Conservation (phyloP, 2,113 vertebrate genomes). For the Gracilinanus agilis region DNA sequence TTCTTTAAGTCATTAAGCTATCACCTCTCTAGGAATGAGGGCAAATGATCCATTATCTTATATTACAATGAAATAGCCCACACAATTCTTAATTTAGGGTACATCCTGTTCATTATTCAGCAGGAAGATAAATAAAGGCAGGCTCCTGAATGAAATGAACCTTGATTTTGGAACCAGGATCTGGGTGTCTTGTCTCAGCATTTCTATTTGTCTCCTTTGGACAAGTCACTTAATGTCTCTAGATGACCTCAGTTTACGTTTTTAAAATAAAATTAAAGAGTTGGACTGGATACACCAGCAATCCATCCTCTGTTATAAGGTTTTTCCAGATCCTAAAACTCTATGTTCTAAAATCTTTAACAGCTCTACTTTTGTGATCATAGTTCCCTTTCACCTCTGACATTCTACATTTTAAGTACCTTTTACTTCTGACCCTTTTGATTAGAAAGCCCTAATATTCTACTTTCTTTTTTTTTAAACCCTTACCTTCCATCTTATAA, state of each 20-base stretch:
- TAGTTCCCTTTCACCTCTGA: background rate
- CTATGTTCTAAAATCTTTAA: background rate
- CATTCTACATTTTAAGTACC: background rate
- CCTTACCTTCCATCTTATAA: too few relatives aligned
- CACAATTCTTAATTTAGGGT: background rate
- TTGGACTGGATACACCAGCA: background rate
- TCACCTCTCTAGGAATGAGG: background rate
- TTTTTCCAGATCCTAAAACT: background rate
- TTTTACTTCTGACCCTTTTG: background rate
- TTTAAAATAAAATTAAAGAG: background rate
- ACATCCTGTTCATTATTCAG: background rate
- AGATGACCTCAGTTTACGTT: background rate
- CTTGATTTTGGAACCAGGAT: background rate
- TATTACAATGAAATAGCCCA: background rate
- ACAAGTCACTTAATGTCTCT: background rate
- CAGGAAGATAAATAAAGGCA: background rate
- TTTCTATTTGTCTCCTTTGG: background rate
- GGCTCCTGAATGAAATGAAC: background rate
- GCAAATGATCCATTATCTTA: background rate
- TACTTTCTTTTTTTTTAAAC: too few relatives aligned
- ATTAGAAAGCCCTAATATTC: background rate
- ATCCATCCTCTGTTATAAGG: background rate
- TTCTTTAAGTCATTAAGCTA: background rate
- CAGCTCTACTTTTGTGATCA: background rate
- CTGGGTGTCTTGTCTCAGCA: background rate